Conservation (phyloP, 2,797 vertebrate species). For the Sebastes miniatus region DNA sequence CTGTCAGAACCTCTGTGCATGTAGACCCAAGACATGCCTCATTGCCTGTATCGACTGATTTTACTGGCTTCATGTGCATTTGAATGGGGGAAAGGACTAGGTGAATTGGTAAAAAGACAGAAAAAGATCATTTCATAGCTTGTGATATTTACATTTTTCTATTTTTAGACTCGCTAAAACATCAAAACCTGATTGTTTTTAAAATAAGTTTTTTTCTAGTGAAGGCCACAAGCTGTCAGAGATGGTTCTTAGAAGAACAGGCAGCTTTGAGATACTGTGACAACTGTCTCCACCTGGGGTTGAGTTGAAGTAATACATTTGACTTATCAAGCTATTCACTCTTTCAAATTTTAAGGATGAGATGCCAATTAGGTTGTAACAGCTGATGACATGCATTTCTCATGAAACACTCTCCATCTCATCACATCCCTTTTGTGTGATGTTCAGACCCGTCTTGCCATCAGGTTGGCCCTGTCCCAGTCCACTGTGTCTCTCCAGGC, state of each 20-base stretch:
- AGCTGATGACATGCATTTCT: conserved; percentile 42
- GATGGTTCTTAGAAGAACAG: neutral
- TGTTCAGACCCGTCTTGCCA: conserved; percentile 47
- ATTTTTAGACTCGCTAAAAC: neutral
- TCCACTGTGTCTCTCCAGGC: conserved; percentile 31
- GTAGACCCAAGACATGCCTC: conserved; percentile 53
- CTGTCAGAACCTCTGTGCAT: conserved; percentile 67
- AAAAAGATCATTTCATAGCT: neutral
- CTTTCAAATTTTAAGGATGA: neutral
- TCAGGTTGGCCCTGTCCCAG: conserved; percentile 25
- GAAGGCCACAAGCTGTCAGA: neutral
- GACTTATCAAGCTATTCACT: neutral
- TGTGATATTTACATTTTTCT: neutral
- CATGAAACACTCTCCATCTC: conserved; percentile 62
- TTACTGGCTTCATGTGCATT: conserved; percentile 42
- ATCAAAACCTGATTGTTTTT: neutral
- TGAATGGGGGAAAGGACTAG: neutral
- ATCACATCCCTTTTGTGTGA: conserved; percentile 65
- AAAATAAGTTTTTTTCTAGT: neutral
- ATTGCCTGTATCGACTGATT: conserved; percentile 55
- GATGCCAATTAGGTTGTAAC: neutral
- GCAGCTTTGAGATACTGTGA: neutral
- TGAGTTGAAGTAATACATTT: conserved; percentile 7
- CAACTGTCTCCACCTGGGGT: conserved; percentile 3
- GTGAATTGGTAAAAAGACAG: neutral